These are phyloP conservation scores for Hoplostethus mediterraneus DNA, from an alignment of 2,797 vertebrate genomes.

Conservation along the genomic window DNA sequence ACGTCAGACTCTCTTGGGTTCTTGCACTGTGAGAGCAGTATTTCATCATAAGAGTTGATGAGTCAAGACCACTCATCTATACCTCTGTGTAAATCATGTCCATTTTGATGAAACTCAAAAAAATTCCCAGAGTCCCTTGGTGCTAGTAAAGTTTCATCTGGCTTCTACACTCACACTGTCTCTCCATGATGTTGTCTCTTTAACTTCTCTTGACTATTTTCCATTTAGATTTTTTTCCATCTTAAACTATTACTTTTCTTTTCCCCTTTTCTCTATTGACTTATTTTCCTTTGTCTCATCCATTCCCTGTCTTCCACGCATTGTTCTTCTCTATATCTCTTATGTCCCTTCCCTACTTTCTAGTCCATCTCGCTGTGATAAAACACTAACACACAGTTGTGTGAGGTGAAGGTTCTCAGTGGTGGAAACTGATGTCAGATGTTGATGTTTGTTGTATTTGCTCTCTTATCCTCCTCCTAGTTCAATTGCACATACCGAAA, in stretches of 20 bases:
- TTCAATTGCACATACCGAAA: conserved; percentile 92
- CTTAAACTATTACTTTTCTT: neutral
- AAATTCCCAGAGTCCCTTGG: conserved; percentile 61
- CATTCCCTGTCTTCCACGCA: conserved; percentile 12
- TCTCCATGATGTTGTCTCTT: conserved; percentile 65
- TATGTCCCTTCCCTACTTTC: conserved; percentile 15
- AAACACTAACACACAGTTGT: conserved; percentile 22
- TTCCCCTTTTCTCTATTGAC: neutral
- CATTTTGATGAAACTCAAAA: conserved; percentile 44
- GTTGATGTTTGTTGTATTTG: conserved; percentile 54
- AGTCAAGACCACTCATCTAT: conserved; percentile 22
- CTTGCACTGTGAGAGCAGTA: conserved; percentile 9
- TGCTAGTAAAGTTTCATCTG: conserved; percentile 61
- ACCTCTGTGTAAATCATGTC: conserved; percentile 43
- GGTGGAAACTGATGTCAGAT: conserved; percentile 29
- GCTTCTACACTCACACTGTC: conserved; percentile 39
- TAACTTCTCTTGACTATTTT: conserved; percentile 59
- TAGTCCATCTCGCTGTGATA: conserved; percentile 25
- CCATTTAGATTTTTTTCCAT: conserved; percentile 38
- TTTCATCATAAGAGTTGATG: conserved; percentile 22
- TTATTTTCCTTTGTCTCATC: conserved; percentile 54
- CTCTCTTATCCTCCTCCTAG: conserved; percentile 75
- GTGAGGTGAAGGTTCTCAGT: conserved; percentile 1
- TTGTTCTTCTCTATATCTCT: conserved; percentile 43
- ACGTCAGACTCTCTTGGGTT: neutral